Conservation (phyloP, 2,113 vertebrate genomes). For the Oncorhynchus masou region DNA sequence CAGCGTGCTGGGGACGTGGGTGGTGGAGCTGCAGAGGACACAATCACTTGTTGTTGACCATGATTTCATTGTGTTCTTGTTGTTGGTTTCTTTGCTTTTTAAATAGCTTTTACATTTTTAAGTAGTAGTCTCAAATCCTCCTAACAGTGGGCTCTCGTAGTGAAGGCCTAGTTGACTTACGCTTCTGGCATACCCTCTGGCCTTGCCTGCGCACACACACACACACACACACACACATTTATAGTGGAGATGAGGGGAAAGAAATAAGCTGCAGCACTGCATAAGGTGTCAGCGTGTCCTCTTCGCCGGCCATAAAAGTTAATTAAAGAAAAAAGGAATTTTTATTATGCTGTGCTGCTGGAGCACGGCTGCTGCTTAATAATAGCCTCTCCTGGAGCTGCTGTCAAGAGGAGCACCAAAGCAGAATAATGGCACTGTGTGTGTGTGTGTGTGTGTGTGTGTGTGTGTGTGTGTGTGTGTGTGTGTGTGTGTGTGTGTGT, state of each 20-base stretch:
- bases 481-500: slow-evolving; percentile 7
- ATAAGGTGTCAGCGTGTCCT: slow-evolving; percentile 67
- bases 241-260: slow-evolving; percentile 35
- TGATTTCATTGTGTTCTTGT: background rate
- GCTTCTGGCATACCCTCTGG: slow-evolving; percentile 20
- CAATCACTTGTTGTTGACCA: slow-evolving; percentile 13
- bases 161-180: background rate
- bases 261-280: slow-evolving; percentile 50
- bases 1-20: slow-evolving; percentile 14
- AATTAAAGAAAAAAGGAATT: slow-evolving; percentile 72
- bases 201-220: background rate
- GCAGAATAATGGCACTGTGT: slow-evolving; percentile 43
- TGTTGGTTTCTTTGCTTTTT: background rate
- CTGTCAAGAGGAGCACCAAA: slow-evolving; percentile 54
- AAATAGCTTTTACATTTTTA: slow-evolving; percentile 15
- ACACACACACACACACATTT: slow-evolving; percentile 1
- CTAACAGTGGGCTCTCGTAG: background rate
- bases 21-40: background rate
- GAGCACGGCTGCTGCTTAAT: slow-evolving; percentile 55
- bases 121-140: background rate
- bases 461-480: background rate
- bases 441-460: too few species aligned
- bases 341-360: slow-evolving; percentile 63
- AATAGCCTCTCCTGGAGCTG: slow-evolving; percentile 54
- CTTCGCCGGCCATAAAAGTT: slow-evolving; percentile 69